Base-by-base conservation (phyloP, 1,140 invertebrate species). In the Acromyrmex charruanus region DNA sequence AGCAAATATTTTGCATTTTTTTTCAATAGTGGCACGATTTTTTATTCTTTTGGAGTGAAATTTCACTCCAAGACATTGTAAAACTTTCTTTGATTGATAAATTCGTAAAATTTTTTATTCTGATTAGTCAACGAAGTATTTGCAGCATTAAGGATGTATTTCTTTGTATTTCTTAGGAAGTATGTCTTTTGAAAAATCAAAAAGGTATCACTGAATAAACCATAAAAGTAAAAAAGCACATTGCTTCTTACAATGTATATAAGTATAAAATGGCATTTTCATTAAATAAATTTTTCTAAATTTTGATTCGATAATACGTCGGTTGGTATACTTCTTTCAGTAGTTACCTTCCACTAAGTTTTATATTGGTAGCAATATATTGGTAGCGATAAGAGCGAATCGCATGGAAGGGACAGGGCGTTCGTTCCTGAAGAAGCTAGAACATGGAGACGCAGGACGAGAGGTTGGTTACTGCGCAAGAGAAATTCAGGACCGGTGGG, bases 381-480 rank as follows among this genome's bases (percentile, higher is more conserved):
- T n/a, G n/a, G n/a, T n/a, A n/a, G n/a, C n/a, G 59, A 39, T 65
- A 28, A 61, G 10, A 16, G 44, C 25, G 14, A 59, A 25, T 72
- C 35, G 28, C 6, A 18, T 25, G 25, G 55, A 75, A 71, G 18
- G 25, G 68, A 61, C 49, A 66, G 21, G 35, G 28, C 44, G 51
- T 81, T 55, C 77, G 25, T 44, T 69, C 21, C 25, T 58, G 35
- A 74, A 77, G 53, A 68, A 44, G 39, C 39, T 39, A 71, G 74
- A 51, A 25, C n/a, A 74, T 14, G 58, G 72, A 58, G 49, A 25
- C 44, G 77, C 53, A 88, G 21, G 51, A 81, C 77, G 87, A 74
- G 55, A 85, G 85, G 85, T 53, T 10, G 63, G 84, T 86, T 87
- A 55, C 80, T 91, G 89, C 87, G 84, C 89, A 87, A 87, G 79